Conservation (phyloP, 2,888 invertebrate genomes). For the Minunthozetes semirufus region DNA sequence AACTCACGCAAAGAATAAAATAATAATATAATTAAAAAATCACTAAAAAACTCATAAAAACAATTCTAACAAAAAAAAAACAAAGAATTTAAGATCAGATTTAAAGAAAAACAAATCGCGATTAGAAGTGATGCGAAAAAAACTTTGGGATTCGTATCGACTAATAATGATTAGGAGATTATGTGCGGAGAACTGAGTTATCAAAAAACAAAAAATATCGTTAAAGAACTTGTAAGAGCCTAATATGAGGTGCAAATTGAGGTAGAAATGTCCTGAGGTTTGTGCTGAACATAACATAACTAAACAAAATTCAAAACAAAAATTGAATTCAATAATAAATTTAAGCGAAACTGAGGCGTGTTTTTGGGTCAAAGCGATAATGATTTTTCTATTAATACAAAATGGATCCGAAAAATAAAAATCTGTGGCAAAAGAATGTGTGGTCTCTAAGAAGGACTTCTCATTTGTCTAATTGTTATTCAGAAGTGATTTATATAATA, state of each 20-base stretch:
- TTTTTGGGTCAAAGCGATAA: constrained; percentile 8
- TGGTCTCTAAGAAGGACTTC: no score
- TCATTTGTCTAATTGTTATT: not conserved
- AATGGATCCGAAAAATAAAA: not conserved
- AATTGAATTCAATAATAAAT: not conserved
- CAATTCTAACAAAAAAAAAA: not conserved
- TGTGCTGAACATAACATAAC: constrained; percentile 13
- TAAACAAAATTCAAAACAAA: no score
- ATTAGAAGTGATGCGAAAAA: not conserved
- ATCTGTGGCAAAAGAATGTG: not conserved
- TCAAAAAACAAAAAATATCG: not conserved
- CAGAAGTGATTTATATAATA: not conserved
- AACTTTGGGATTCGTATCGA: not conserved
- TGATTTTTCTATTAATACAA: not conserved
- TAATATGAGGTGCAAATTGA: constrained; percentile 22
- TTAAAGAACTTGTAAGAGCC: not conserved
- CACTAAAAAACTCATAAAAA: not conserved
- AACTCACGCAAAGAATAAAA: not conserved
- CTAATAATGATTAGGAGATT: constrained; percentile 22
- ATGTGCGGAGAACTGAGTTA: not conserved
- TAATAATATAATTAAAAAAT: no score
- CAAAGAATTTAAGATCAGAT: not conserved
- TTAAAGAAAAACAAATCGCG: not conserved
- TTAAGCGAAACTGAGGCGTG: not conserved
- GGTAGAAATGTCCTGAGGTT: constrained; percentile 32